Evolutionary conservation across 2,797 vertebrate species (phyloP), one percentile per base, ranked within the genome.

Genomic region (Podarcis lilfordi): DNA sequence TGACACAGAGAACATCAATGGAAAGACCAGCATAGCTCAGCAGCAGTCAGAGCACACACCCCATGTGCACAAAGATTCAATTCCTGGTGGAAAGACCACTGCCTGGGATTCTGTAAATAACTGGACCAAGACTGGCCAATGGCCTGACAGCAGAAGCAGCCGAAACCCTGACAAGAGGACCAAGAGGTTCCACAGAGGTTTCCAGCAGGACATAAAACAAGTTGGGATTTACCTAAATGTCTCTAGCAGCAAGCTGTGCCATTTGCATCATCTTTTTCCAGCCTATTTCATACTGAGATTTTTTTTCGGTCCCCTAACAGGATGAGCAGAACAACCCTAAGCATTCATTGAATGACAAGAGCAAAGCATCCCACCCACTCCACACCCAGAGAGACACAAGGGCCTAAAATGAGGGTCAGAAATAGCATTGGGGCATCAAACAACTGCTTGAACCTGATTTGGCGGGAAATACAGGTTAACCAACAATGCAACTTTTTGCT

Each of bases 391-490:
- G 45, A 32, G 3, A 69, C 78, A 35, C 3, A 8, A 88, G 80
- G 21, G 2, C 3, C 71, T 80, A 29, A 64, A 86, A 10, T 76
- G 27, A 81, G 80, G 55, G 32, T 0, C 0, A 11, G 8, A 81
- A 8, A 55, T 80, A 43, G 37, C 75, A 43, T 86, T 89, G 79
- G 90, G 50, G 23, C 9, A 23, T 80, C 74, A 86, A n/a, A 68
- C 2, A 35, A 32, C 8, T 13, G 1, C 29, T 5, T 66, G 76
- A 35, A 83, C 4, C 19, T 5, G 19, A 55, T 80, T 75, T 64
- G 21, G 43, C 25, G n/a, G 40, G 27, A 37, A 6, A 27, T 43
- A 9, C 35, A 69, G 32, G 64, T 59, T 23, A 9, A 61, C 32
- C 64, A 61, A 27, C 32, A 77, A 77, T 17, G 35, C 7, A 27